Evolutionary conservation across 35 echinoderm and acorn worm genomes (phyloP).

Genomic region (Anneissia japonica): DNA sequence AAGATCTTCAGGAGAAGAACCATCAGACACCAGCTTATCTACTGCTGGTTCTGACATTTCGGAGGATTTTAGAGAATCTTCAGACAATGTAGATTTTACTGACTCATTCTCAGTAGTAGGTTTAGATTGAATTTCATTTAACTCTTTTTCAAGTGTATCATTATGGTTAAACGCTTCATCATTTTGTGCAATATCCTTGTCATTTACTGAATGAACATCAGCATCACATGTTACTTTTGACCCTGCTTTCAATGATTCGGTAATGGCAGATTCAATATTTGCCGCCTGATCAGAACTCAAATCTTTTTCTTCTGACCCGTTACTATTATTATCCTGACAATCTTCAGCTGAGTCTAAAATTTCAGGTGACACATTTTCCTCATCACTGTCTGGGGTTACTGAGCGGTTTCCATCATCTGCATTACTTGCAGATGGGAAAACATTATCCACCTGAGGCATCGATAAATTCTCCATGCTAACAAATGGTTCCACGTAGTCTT

Average conservation of each 20-base stretch:
- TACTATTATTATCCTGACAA: background rate
- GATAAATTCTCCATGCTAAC: background rate
- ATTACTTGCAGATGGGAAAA: background rate
- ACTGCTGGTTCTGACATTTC: background rate
- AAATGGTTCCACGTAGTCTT: background rate
- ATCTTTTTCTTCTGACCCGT: too few relatives aligned
- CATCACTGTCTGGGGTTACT: background rate
- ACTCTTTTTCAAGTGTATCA: background rate
- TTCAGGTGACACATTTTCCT: background rate
- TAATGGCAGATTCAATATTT: background rate
- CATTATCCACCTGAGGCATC: background rate
- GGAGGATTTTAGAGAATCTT: background rate
- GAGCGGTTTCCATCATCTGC: background rate
- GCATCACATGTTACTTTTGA: background rate
- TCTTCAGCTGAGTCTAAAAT: background rate
- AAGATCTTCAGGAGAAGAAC: background rate
- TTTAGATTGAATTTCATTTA: background rate
- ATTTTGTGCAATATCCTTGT: background rate
- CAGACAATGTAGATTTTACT: background rate
- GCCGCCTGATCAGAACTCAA: background rate
- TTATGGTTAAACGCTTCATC: background rate
- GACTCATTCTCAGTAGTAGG: background rate
- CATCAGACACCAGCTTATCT: background rate
- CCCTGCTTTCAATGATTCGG: background rate
- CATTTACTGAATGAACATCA: background rate